Evolutionary conservation across 2,113 vertebrate species (phyloP), one percentile per base, ranked within the genome.

Genomic region (Solea senegalensis): DNA sequence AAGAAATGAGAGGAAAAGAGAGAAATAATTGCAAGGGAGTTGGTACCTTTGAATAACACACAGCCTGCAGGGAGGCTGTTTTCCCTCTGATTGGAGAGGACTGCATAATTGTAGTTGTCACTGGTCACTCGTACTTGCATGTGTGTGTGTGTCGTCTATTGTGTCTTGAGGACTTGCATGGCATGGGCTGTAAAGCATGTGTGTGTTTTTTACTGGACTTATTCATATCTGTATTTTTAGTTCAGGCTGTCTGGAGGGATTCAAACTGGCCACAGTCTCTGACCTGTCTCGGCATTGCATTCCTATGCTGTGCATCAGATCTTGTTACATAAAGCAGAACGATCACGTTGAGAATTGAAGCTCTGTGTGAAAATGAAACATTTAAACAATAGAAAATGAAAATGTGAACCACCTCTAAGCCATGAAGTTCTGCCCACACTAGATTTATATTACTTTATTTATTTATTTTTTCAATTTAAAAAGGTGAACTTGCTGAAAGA

Each of bases 1-100:
- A 84, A 82, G 80, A 83, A 87, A 86, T 67, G 49, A 80, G 81
- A 89, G 87, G 74, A 87, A 88, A 87, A 85, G 84, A 78, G 64
- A 61, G 63, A 78, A 88, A 78, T 85, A 84, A 89, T 79, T 72
- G 78, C 39, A 39, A 84, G 74, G 84, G 72, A 86, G 83, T 75
- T 51, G 49, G 62, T 57, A 74, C 81, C 69, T 83, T 48, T 0
- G 74, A 83, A 70, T 70, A 74, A 81, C 72, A 78, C 54, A 40
- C 50, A 63, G 74, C 81, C 79, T 68, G 53, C 21, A 21, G 21
- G 21, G 21, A 21, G 21, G 21, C 34, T 34, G 34, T 34, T 34
- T 34, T 84, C 72, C 59, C 67, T 81, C 76, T 84, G 80, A 88
- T 82, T 83, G 60, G 80, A 86, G 64, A 67, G 65, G 76, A 84